These are phyloP conservation scores for Lottia gigantea DNA, from an alignment of 2,888 invertebrate species.

Conservation along the genomic window DNA sequence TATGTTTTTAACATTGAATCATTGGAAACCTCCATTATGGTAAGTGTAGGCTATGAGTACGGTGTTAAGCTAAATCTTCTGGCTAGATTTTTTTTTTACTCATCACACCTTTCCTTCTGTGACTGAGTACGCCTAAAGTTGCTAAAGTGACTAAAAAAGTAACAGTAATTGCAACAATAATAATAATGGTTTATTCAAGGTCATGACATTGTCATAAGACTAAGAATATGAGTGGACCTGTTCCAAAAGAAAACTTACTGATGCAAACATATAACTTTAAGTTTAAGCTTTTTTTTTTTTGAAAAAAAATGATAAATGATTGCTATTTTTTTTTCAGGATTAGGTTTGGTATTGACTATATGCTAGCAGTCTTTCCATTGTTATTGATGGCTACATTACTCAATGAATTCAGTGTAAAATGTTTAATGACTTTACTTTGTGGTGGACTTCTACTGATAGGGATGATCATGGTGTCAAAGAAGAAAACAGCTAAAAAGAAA, in stretches of 20 bases:
- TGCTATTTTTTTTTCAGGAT: conserved; percentile 31
- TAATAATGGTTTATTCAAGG: too few relatives aligned
- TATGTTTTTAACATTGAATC: not conserved
- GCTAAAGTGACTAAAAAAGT: not conserved
- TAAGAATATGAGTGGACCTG: too few relatives aligned
- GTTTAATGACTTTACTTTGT: conserved; percentile 16
- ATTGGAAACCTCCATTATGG: conserved; percentile 4
- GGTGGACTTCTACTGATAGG: too few relatives aligned
- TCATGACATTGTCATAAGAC: too few relatives aligned
- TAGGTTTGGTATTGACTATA: conserved; percentile 44
- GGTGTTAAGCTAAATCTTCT: not conserved
- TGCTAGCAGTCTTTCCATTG: conserved; percentile 45
- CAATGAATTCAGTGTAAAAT: conserved; percentile 26
- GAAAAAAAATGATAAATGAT: not conserved
- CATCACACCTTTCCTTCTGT: too few relatives aligned
- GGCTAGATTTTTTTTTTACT: too few relatives aligned
- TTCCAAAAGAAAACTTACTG: too few relatives aligned
- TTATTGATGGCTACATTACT: conserved; percentile 42
- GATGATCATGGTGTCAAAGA: not conserved
- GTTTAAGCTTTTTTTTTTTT: too few relatives aligned
- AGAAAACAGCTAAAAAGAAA: conserved; percentile 1
- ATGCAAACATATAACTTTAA: too few relatives aligned
- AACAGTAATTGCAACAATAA: too few relatives aligned
- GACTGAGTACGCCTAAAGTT: too few relatives aligned
- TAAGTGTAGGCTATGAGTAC: conserved; percentile 19